Evolutionary conservation across 2,888 invertebrate genomes (phyloP), one percentile per base, ranked within the genome.

Genomic region (Lacanobia wlatinum): DNA sequence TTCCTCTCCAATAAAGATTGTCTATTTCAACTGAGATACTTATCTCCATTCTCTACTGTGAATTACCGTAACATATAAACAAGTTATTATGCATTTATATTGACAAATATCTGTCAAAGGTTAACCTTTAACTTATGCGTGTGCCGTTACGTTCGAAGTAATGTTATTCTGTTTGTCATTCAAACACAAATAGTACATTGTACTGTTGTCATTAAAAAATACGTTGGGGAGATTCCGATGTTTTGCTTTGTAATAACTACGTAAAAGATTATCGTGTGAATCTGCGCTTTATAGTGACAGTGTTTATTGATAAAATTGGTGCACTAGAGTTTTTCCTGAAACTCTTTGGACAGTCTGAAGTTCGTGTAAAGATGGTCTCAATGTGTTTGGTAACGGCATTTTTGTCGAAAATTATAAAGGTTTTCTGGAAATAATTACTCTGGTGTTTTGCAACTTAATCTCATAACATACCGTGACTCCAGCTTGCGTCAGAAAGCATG

Each of bases 1-100:
- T 34, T 34, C 9, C 5, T 50, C 28, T 50, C 8, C 16, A 53
- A 12, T 40, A 40, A 23, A 38, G 0, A 23, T 14, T 43, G 12
- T 46, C 46, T 43, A 64, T 64, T 40, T 14, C 7, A 18, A 21
- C 21, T 28, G 18, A 6, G 40, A 53, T 43, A 23, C 8, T 40
- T 77, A 60, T 55, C 55, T 14, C 48, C 50, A 55, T 63, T 76
- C 48, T 34, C n/a, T 46, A 28, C 53, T 76, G 48, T 34, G 28
- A 67, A 53, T 67, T 16, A 59, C 28, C 6, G 53, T 74, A 23
- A 14, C 14, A 50, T 28, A 55, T 55, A 46, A 70, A 60, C 34
- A 50, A 50, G 53, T 43, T 59, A 70, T 59, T 48, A 63, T 23
- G 59, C 14, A 63, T 70, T 48, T 52, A 78, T 61, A 38, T 76